A percentile compares a stretch with the other conserved stretches of the same genome.
Evolutionary conservation across 2,888 invertebrate species (phyloP).

Genomic region (Tethea ocularis): DNA sequence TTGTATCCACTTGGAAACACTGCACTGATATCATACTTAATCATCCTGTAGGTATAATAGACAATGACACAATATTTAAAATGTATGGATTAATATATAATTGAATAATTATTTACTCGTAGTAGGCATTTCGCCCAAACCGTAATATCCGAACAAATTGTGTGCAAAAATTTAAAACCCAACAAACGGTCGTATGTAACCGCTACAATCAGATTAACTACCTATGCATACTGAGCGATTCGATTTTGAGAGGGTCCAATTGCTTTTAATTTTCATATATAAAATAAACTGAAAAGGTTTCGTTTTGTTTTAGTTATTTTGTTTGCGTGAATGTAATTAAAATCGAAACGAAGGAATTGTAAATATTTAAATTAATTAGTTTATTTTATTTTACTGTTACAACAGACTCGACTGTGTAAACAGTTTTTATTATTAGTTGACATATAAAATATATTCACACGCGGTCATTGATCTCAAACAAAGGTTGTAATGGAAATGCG

Average conservation of each 20-base stretch:
- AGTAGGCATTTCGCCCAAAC: neutral
- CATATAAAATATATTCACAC: too few relatives aligned
- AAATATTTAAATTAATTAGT: too few relatives aligned
- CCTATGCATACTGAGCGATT: conserved; percentile 11
- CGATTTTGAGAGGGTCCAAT: neutral
- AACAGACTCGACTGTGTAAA: too few relatives aligned
- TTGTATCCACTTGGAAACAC: too few relatives aligned
- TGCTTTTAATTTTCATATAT: conserved; percentile 5
- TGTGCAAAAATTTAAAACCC: conserved; percentile 9
- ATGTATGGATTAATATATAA: too few relatives aligned
- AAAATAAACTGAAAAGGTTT: conserved; percentile 1
- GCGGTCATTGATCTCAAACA: neutral
- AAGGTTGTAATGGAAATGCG: too few relatives aligned
- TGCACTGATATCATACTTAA: too few relatives aligned
- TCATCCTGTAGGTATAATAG: too few relatives aligned
- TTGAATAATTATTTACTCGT: too few relatives aligned
- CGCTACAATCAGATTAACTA: conserved; percentile 11
- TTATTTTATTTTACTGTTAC: too few relatives aligned
- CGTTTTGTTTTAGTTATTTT: conserved; percentile 14
- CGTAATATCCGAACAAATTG: conserved; percentile 10
- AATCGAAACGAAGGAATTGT: too few relatives aligned
- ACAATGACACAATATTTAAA: neutral
- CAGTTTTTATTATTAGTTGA: too few relatives aligned
- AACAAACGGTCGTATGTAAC: conserved; percentile 8
- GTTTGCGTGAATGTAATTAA: conserved; percentile 10